A percentile compares a stretch with the other conserved stretches of the same genome.
These are phyloP conservation scores for Papilio polytes DNA, from an alignment of 1,140 invertebrate genomes.

Conservation along the genomic window DNA sequence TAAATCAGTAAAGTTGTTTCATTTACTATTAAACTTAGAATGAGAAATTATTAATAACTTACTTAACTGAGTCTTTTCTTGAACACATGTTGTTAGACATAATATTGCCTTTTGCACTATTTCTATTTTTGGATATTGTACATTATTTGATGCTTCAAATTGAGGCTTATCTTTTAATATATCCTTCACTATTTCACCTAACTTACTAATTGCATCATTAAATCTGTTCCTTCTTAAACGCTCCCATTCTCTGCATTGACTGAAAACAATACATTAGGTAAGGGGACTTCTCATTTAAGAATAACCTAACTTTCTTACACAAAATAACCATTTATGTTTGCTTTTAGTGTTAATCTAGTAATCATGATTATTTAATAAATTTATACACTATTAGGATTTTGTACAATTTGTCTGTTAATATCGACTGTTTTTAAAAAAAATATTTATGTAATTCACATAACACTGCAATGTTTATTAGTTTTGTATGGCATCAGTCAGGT, in stretches of 20 bases:
- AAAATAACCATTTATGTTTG: too few species aligned
- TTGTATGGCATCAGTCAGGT: background rate
- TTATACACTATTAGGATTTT: background rate
- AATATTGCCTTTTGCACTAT: slow-evolving; percentile 75
- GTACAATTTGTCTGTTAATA: background rate
- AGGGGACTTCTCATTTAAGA: background rate
- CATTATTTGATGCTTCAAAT: slow-evolving; percentile 57
- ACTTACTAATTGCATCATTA: slow-evolving; percentile 73
- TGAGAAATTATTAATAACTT: slow-evolving; percentile 47
- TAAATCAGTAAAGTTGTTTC: too few species aligned
- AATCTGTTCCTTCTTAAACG: slow-evolving; percentile 73
- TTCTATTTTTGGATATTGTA: slow-evolving; percentile 76
- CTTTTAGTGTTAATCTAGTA: background rate
- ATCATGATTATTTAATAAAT: background rate
- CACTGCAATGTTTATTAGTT: background rate
- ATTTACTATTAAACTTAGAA: too few species aligned
- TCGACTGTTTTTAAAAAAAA: background rate
- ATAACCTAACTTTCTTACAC: background rate
- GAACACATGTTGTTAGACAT: slow-evolving; percentile 64
- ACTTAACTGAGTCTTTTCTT: slow-evolving; percentile 74
- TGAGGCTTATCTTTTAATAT: slow-evolving; percentile 64
- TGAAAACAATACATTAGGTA: slow-evolving; percentile 47
- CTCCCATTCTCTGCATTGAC: slow-evolving; percentile 76
- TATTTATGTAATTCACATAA: background rate
- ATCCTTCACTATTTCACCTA: slow-evolving; percentile 69